Evolutionary conservation across 1,140 invertebrate genomes (phyloP).

Genomic region (Drosophila simulans): DNA sequence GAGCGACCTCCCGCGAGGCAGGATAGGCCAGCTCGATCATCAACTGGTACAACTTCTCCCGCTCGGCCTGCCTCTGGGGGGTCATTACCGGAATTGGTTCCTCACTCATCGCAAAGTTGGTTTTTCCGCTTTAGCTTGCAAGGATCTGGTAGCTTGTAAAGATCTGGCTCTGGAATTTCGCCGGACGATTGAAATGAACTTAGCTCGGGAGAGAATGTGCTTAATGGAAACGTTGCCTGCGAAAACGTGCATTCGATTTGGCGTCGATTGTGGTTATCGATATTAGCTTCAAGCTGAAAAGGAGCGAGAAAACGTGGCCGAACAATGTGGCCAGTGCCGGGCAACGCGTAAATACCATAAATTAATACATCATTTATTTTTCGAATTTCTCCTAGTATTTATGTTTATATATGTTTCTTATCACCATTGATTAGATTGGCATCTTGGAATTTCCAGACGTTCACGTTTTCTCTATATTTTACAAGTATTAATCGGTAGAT

Average conservation of each 20-base stretch:
- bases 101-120: conserved; percentile 64
- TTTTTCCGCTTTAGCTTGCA: neutral
- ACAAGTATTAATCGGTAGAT: conserved; percentile 10
- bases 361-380: conserved; percentile 26
- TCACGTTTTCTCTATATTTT: conserved; percentile 46
- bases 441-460: conserved; percentile 13
- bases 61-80: conserved; percentile 68
- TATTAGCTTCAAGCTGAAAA: neutral
- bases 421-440: conserved; percentile 34
- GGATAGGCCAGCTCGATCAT: conserved; percentile 97
- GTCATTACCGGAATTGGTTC: conserved; percentile 77
- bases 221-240: no score
- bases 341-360: no score
- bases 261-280: neutral
- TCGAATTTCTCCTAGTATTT: neutral
- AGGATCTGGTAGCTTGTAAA: neutral
- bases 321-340: no score
- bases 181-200: neutral
- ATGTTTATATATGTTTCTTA: no score
- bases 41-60: conserved; percentile 84
- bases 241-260: no score
- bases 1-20: conserved; percentile 97
- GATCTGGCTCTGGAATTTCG: neutral
- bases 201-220: no score
- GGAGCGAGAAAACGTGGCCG: neutral